Base-by-base conservation (phyloP, 2,113 vertebrate genomes). In the Cepphus grylle region DNA sequence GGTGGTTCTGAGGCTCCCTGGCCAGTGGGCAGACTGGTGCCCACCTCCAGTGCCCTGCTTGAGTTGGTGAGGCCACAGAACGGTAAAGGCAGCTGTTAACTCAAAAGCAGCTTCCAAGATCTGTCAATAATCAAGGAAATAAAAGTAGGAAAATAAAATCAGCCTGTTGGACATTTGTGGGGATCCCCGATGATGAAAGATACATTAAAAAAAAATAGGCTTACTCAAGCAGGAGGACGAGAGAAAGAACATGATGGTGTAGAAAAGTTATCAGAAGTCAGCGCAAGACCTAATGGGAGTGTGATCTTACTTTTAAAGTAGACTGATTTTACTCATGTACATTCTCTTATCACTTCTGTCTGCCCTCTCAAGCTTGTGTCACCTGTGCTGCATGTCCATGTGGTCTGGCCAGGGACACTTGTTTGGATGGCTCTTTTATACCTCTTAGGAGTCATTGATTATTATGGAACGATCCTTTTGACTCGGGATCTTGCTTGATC, bases 1-100 rank as follows among this genome's bases (percentile, higher is more conserved):
- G 50, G 15, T 49, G 32, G 27, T 38, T 58, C 30, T 16, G 36
- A 52, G 50, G 32, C 27, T 79, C 5, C 34, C 34, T 0, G 2
- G 27, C 34, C 29, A 38, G 25, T 12, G 22, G 32, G 45, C 43
- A 58, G 71, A 30, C 63, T 47, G 55, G 23, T 90, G 32, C 32
- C 53, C 0, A 0, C 36, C 17, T 49, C 72, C 49, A 36, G 30
- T 2, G 0, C 32, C 40, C 71, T 77, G 63, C 47, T 42, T 1
- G 1, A 30, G n/a, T 45, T 27, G 42, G 22, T 45, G 70, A 52
- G 61, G 56, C 62, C 29, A 16, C 38, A 34, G 32, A 59, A 36
- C 1, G 0, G 36, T 50, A 27, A n/a, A 23, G 80, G 40, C 47
- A 62, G 63, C 55, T 62, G n/a, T 61, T 56, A 12, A 12, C 25